These are phyloP conservation scores for Sanderia malayensis DNA, from an alignment of 30 jellyfish, hydroid and myxozoan species.

Conservation along the genomic window DNA sequence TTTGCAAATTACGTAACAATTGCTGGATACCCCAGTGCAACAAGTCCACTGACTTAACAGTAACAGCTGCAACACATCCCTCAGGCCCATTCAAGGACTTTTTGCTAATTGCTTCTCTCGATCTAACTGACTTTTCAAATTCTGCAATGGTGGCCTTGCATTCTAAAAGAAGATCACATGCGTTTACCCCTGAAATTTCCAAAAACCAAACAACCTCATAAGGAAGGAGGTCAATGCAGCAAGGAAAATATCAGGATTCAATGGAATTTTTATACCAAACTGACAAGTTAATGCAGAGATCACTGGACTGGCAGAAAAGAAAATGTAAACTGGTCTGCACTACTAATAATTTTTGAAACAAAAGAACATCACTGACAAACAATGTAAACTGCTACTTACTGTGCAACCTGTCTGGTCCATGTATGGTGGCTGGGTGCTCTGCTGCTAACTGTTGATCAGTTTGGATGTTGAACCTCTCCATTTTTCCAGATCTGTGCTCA, in stretches of 20 bases:
- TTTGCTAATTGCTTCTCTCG: slow-evolving; percentile 22
- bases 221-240: too few relatives aligned
- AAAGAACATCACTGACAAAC: too few relatives aligned
- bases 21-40: slow-evolving; percentile 32
- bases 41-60: slow-evolving; percentile 31
- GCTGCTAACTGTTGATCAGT: background rate
- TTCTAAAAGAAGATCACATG: background rate
- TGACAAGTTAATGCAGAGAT: too few relatives aligned
- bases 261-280: too few relatives aligned
- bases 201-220: too few relatives aligned
- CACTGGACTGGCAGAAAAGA: too few relatives aligned
- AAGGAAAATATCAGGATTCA: too few relatives aligned
- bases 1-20: slow-evolving; percentile 19
- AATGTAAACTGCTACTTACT: background rate
- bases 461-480: background rate
- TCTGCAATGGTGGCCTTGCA: background rate
- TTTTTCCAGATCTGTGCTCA: slow-evolving; percentile 3
- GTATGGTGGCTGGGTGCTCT: background rate
- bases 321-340: too few relatives aligned
- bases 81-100: slow-evolving; percentile 28
- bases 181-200: too few relatives aligned
- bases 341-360: too few relatives aligned
- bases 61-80: slow-evolving; percentile 33
- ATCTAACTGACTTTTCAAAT: background rate
- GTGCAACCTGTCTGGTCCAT: slow-evolving; percentile 6